These are phyloP conservation scores for Globia sparganii DNA, from an alignment of 2,888 invertebrate genomes.

Conservation along the genomic window DNA sequence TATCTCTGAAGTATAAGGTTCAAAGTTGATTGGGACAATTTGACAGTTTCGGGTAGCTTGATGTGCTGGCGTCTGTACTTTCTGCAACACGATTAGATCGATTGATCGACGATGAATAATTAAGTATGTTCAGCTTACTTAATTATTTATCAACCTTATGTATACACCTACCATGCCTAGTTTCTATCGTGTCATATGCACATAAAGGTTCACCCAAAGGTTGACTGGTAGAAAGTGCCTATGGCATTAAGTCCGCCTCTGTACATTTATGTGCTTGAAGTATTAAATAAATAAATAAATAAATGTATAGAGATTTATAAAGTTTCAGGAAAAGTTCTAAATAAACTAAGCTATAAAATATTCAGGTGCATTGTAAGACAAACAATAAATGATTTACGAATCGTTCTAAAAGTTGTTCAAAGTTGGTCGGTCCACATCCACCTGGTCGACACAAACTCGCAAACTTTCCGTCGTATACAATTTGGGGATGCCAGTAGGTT, in stretches of 20 bases:
- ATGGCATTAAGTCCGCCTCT: too few species aligned
- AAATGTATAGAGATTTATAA: background rate
- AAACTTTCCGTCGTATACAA: constrained; percentile 17
- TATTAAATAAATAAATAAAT: too few species aligned
- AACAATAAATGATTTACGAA: constrained; percentile 39
- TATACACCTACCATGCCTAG: background rate
- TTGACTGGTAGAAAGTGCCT: too few species aligned
- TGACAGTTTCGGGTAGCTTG: too few species aligned
- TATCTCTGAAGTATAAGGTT: too few species aligned
- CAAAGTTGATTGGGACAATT: too few species aligned
- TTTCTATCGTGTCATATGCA: background rate
- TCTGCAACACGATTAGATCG: constrained; percentile 27
- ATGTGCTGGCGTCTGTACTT: too few species aligned
- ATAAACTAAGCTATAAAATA: background rate
- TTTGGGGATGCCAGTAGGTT: background rate
- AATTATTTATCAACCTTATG: constrained; percentile 11
- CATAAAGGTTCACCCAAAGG: too few species aligned
- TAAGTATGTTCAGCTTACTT: constrained; percentile 10
- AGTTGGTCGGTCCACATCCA: constrained; percentile 29
- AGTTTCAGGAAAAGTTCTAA: background rate
- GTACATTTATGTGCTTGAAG: too few species aligned
- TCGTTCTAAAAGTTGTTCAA: constrained; percentile 38
- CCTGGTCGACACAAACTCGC: constrained; percentile 23
- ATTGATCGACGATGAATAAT: constrained; percentile 20
- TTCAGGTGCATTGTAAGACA: constrained; percentile 26